phyloP scores from a whole-genome alignment of 2,888 invertebrate genomes.

The Andrena hattorfiana region DNA sequence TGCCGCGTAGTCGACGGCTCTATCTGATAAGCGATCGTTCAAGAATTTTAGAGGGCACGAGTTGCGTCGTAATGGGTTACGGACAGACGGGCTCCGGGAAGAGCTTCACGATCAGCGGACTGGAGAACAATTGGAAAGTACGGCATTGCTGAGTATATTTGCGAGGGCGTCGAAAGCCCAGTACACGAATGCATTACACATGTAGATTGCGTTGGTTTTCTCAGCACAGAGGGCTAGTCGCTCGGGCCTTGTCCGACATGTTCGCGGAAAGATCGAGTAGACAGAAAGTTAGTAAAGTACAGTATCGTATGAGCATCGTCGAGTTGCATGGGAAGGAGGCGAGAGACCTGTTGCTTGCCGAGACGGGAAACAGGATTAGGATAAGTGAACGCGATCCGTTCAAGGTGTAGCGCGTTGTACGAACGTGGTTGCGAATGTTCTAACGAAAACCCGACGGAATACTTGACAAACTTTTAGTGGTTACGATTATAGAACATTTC shows the following conservation, averaged over 20 bases:
- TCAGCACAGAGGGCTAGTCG: conserved; percentile 85
- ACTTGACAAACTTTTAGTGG: background rate
- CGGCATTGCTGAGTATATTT: background rate
- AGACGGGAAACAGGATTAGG: conserved; percentile 63
- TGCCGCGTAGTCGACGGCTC: no score
- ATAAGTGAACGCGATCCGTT: conserved; percentile 67
- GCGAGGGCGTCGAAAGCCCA: background rate
- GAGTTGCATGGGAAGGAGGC: conserved; percentile 81
- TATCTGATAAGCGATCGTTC: conserved; percentile 37
- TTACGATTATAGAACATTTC: conserved; percentile 71
- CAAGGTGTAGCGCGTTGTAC: conserved; percentile 60
- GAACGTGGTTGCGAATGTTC: background rate
- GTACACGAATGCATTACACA: background rate
- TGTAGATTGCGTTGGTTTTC: conserved; percentile 63
- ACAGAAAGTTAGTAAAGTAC: conserved; percentile 78
- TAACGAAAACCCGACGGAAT: background rate
- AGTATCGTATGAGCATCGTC: conserved; percentile 82
- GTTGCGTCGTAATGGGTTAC: conserved; percentile 81
- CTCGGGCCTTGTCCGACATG: conserved; percentile 81
- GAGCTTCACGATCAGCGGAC: conserved; percentile 70
- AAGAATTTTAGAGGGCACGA: conserved; percentile 80
- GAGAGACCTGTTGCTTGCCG: conserved; percentile 80
- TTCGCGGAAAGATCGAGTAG: conserved; percentile 76
- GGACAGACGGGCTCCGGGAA: conserved; percentile 85
- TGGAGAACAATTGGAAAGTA: conserved; percentile 74